Conservation (phyloP, 2,888 invertebrate genomes). For the Chrysomela aeneicollis region DNA sequence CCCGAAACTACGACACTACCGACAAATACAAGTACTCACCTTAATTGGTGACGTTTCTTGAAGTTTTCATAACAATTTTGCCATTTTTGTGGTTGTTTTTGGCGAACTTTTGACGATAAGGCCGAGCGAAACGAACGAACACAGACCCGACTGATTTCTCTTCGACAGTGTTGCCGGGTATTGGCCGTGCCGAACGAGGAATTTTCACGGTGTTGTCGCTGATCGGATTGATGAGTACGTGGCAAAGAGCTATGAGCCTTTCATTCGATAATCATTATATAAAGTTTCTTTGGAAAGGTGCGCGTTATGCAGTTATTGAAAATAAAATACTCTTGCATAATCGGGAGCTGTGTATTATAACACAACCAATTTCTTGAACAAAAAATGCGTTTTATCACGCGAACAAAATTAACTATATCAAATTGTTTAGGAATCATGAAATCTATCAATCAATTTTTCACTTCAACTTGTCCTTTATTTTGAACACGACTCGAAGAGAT, state of each 20-base stretch:
- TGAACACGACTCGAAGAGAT: too few relatives aligned
- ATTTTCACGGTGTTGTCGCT: conserved; percentile 14
- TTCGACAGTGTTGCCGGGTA: conserved; percentile 26
- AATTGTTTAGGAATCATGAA: too few relatives aligned
- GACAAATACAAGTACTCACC: conserved; percentile 32
- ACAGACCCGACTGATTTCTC: conserved; percentile 35
- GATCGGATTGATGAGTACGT: background rate
- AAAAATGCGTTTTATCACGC: too few relatives aligned
- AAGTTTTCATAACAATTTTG: conserved; percentile 24
- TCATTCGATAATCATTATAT: background rate
- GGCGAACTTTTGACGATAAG: conserved; percentile 20
- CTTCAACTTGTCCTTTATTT: too few relatives aligned
- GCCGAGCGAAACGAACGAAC: conserved; percentile 29
- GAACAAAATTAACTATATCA: too few relatives aligned
- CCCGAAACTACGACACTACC: background rate
- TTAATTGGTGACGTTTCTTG: conserved; percentile 20
- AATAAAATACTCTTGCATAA: background rate
- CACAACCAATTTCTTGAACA: too few relatives aligned
- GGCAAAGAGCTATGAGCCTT: background rate
- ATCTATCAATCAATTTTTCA: too few relatives aligned
- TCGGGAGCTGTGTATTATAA: too few relatives aligned
- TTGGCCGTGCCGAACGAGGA: conserved; percentile 2
- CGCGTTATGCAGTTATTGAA: background rate
- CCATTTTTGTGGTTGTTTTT: conserved; percentile 27
- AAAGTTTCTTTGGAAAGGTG: background rate